phyloP scores from a whole-genome alignment of 2,888 invertebrate genomes.

The Parasteatoda lunata region DNA sequence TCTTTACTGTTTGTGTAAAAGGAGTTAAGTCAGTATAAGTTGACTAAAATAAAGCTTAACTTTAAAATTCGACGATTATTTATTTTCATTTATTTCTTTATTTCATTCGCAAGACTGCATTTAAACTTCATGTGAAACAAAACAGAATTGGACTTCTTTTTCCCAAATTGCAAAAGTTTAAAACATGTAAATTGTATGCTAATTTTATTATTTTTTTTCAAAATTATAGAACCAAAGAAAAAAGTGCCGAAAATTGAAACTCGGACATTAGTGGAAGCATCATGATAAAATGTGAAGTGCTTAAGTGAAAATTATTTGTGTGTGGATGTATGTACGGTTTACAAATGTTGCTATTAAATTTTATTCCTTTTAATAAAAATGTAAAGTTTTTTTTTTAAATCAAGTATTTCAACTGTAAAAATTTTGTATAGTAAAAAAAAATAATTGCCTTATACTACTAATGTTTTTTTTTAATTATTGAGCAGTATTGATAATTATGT shows the following conservation, averaged over 20 bases:
- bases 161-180: neutral
- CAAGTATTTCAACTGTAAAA: neutral
- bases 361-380: neutral
- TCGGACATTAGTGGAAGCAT: conserved; percentile 39
- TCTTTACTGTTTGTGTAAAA: too few species aligned
- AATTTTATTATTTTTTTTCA: neutral
- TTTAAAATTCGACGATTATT: too few species aligned
- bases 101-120: neutral
- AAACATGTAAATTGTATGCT: neutral
- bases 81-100: neutral
- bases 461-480: neutral
- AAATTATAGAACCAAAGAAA: conserved; percentile 37
- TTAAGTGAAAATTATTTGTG: neutral
- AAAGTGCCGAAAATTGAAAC: conserved; percentile 45
- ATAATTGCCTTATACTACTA: too few species aligned
- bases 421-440: too few species aligned
- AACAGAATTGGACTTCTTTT: too few species aligned
- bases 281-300: conserved; percentile 12
- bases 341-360: neutral
- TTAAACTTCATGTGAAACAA: neutral
- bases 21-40: too few species aligned
- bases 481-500: neutral
- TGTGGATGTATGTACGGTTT: neutral
- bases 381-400: neutral
- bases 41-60: too few species aligned